These are phyloP conservation scores for Alectura lathami DNA, from an alignment of 2,113 vertebrate species.

Conservation along the genomic window DNA sequence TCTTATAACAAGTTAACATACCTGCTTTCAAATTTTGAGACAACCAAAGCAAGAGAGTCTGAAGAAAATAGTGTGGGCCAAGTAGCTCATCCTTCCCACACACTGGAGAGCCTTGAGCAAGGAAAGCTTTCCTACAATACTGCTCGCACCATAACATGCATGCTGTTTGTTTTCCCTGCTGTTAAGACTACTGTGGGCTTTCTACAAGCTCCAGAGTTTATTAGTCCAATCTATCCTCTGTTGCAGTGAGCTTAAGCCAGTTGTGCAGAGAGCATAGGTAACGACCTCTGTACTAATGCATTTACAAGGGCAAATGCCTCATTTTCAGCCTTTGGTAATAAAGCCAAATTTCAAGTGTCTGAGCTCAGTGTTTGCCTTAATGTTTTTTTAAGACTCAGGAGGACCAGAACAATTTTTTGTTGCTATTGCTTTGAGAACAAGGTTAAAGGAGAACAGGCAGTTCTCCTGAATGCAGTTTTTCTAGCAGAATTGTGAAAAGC, in stretches of 20 bases:
- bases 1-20: neutral
- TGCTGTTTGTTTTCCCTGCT: neutral
- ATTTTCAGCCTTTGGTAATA: conserved; percentile 34
- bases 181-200: neutral
- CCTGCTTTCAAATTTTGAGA: neutral
- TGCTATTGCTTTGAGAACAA: conserved; percentile 33
- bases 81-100: neutral
- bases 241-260: conserved; percentile 12
- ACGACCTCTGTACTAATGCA: conserved; percentile 37
- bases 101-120: neutral
- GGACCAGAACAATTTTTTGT: conserved; percentile 28
- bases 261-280: conserved; percentile 4
- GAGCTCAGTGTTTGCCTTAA: conserved; percentile 16
- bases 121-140: neutral
- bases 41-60: neutral
- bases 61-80: neutral
- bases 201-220: neutral
- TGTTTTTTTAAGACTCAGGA: conserved; percentile 29
- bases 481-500: conserved; percentile 2
- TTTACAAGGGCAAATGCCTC: conserved; percentile 45
- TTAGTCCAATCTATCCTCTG: conserved; percentile 24
- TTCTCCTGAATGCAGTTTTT: neutral
- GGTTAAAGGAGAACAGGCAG: conserved; percentile 30
- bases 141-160: neutral
- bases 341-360: conserved; percentile 36